phyloP scores from a whole-genome alignment of 2,113 vertebrate species.

The Chloebia gouldiae region DNA sequence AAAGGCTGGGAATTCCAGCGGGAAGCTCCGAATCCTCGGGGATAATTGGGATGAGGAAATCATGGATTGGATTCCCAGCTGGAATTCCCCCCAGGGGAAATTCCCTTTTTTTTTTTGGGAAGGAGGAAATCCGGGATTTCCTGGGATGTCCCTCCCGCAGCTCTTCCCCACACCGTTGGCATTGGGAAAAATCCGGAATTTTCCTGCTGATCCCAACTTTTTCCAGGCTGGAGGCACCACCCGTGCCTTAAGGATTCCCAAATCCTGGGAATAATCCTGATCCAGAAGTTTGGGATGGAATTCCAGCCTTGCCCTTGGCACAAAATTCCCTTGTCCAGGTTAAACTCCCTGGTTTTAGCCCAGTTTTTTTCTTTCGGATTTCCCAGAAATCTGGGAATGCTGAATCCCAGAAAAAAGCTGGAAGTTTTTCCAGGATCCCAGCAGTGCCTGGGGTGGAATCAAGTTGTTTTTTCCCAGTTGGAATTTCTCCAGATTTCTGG shows the following conservation, averaged over 20 bases:
- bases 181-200: neutral
- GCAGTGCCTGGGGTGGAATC: neutral
- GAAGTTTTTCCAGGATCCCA: neutral
- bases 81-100: neutral
- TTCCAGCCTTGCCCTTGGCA: neutral
- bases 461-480: neutral
- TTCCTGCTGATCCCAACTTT: neutral
- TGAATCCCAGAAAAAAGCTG: neutral
- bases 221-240: neutral
- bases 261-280: neutral
- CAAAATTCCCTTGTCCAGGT: neutral
- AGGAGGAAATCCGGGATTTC: neutral
- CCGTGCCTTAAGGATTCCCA: slow-evolving; percentile 12
- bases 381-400: neutral
- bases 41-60: neutral
- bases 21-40: neutral
- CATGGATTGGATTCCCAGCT: neutral
- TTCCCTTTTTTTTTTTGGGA: neutral
- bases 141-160: neutral
- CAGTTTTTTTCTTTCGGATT: neutral
- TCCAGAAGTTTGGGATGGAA: neutral
- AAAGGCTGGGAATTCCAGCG: neutral
- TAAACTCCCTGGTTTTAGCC: neutral
- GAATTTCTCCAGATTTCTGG: neutral
- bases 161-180: neutral